Evolutionary conservation across 2,797 vertebrate genomes (phyloP), one percentile per base, ranked within the genome.

Genomic region (Rhinophrynus dorsalis): DNA sequence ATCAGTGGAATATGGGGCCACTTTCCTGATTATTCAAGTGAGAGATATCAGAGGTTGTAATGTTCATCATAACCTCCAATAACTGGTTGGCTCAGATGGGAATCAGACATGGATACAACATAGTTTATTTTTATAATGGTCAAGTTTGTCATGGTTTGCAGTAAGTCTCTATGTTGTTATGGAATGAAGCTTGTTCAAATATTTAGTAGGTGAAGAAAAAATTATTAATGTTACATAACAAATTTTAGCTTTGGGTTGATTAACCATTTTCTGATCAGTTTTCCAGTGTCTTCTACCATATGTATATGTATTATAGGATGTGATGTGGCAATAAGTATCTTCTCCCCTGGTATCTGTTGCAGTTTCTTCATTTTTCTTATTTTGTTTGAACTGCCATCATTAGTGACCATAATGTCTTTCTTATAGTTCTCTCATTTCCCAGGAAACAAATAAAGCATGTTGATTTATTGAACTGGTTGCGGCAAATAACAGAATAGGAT

Each of bases 391-490:
- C 82, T 80, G 82, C 81, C 75, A 64, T 82, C 66, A 81, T 79
- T 81, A 79, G 71, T 65, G 68, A 75, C 74, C 60, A 60, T 79
- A 74, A 82, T 83, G 74, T 78, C 78, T 81, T 82, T 76, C 80
- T 86, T 85, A 82, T 79, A 80, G 65, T 33, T 69, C 67, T 81
- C 74, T 83, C 74, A 86, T 87, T 88, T 86, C 75, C 78, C 67
- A 75, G 73, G 4, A 11, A 44, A 20, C 3, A 73, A 61, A 54
- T 76, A 80, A 76, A 80, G 20, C 11, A 44, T 40, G 42, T 77
- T 84, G 80, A 86, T 88, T 83, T 84, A 81, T 85, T 83, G 79
- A 86, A 80, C 75, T 66, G 65, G 37, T 54, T 75, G 59, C 75
- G 74, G 61, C 23, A 64, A 77, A 79, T 74, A 44, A 68, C 18